Evolutionary conservation across 2,797 vertebrate genomes (phyloP), one percentile per base, ranked within the genome.

Genomic region (Cirrhinus mrigala): DNA sequence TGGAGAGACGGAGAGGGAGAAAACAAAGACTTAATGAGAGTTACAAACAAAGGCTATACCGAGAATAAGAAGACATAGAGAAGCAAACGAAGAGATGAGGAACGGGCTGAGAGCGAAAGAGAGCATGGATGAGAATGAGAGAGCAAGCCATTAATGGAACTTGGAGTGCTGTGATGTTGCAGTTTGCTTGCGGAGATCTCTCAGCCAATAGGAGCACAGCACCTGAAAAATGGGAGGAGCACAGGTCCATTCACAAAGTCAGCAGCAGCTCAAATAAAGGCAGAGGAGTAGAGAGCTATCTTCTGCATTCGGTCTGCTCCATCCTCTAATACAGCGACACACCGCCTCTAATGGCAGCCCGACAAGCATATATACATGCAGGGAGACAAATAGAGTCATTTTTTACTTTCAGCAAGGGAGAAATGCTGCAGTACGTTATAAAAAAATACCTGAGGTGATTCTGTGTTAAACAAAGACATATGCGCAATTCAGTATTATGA

Each of bases 121-220:
- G 52, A 24, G 83, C 46, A 29, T 56, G 86, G 56, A 73, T n/a
- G 48, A 70, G 64, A 69, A 69, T 16, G 64, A 64, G 73, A 76
- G 73, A 87, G 81, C 83, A 40, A 80, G 78, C 68, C 73, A 93
- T 91, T 90, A 93, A 91, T 92, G 92, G 87, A 92, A 89, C 88
- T 88, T 83, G 81, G 90, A 83, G 86, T 85, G 86, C 68, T 73
- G 86, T 91, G 90, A 91, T 89, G 85, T 90, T 90, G 90, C 91
- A 92, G 90, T 86, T 90, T 87, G 92, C 90, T 91, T 89, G 92
- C 91, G 91, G 90, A 93, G 91, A 91, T 90, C 88, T 87, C 48
- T 90, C 90, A 89, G 89, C 92, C 91, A 91, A 93, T 92, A 87
- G 83, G 82, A 92, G 70, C 52, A 24, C 70, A 54, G 86, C 79